Evolutionary conservation across 2,888 invertebrate species (phyloP).

Genomic region (Trachelus troglodyta): DNA sequence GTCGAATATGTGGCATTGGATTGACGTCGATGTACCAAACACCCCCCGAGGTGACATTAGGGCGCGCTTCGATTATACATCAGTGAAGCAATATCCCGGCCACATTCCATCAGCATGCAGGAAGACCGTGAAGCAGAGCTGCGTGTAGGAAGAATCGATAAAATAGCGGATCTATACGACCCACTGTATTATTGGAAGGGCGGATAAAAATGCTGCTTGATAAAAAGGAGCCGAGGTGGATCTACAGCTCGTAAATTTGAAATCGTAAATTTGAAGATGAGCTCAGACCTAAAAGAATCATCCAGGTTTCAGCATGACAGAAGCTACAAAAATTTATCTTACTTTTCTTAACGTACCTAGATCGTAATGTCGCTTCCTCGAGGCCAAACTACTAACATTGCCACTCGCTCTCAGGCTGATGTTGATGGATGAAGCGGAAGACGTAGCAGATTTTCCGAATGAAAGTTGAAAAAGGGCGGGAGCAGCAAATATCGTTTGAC

Average conservation of each 20-base stretch:
- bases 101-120: not conserved
- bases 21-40: not conserved
- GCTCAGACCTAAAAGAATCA: not conserved
- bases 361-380: not conserved
- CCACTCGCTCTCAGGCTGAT: not conserved
- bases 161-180: not conserved
- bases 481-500: not conserved
- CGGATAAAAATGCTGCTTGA: not conserved
- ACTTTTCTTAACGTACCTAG: not conserved
- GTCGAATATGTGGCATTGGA: not conserved
- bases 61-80: not conserved
- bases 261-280: not conserved
- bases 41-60: not conserved
- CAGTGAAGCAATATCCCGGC: not conserved
- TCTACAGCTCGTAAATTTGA: not conserved
- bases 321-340: not conserved
- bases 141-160: not conserved
- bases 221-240: no score
- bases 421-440: not conserved
- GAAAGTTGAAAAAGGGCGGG: not conserved
- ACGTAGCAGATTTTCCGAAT: not conserved
- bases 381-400: not conserved
- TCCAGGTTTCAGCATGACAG: not conserved
- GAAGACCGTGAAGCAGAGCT: not conserved
- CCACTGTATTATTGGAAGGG: not conserved